These are phyloP conservation scores for Zaprionus lachaisei DNA, from an alignment of 1,140 invertebrate genomes.

Conservation along the genomic window DNA sequence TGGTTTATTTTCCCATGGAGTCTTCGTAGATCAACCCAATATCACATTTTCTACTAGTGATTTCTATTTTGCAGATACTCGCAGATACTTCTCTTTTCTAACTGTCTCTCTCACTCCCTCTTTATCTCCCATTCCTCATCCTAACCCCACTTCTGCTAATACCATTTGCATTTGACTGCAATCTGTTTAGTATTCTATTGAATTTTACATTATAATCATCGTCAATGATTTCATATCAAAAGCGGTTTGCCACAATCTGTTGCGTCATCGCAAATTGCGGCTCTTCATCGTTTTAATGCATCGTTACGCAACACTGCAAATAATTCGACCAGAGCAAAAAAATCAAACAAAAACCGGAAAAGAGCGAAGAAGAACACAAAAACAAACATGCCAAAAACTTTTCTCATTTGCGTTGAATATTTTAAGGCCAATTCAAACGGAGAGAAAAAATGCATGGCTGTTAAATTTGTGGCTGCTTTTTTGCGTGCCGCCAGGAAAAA, in stretches of 20 bases:
- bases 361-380: slow-evolving; percentile 2
- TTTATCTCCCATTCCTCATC: neutral
- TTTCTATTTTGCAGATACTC: too few species aligned
- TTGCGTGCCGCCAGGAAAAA: neutral
- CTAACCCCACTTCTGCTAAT: neutral
- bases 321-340: slow-evolving; percentile 5
- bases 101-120: too few species aligned
- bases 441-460: slow-evolving; percentile 32
- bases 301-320: slow-evolving; percentile 26
- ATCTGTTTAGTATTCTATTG: neutral
- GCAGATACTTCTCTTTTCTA: too few species aligned
- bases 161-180: neutral
- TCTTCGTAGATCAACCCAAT: too few species aligned
- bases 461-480: slow-evolving; percentile 33
- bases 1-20: too few species aligned
- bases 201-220: neutral
- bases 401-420: slow-evolving; percentile 50
- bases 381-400: slow-evolving; percentile 38
- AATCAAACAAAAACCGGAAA: neutral
- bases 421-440: slow-evolving; percentile 42
- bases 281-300: slow-evolving; percentile 32
- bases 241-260: slow-evolving; percentile 4
- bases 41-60: too few species aligned
- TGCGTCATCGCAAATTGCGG: slow-evolving; percentile 19
- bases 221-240: neutral